phyloP scores from a whole-genome alignment of 2,797 vertebrate genomes.

The Catamblyrhynchus diadema region DNA sequence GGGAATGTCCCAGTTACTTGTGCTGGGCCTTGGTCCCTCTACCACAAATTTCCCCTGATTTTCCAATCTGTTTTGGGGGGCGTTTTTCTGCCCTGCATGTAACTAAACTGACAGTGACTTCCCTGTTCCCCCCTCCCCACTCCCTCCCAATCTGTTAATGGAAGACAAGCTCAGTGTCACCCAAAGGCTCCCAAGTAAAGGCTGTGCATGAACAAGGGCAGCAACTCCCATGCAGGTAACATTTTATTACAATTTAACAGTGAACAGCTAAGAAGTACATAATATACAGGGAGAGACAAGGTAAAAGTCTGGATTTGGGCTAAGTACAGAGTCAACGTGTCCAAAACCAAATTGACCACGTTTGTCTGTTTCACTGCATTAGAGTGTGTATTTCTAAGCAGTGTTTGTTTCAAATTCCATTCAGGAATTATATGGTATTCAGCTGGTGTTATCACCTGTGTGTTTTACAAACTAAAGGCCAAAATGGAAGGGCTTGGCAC shows the following conservation, averaged over 20 bases:
- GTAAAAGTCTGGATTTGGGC: neutral
- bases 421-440: neutral
- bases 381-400: neutral
- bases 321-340: accelerated
- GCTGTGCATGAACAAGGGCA: accelerated
- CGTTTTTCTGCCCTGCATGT: accelerated
- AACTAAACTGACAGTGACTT: neutral
- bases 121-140: neutral
- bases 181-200: neutral
- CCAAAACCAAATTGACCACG: neutral
- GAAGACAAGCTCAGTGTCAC: neutral
- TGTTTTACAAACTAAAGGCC: neutral
- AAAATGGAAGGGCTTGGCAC: neutral
- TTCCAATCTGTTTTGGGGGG: neutral
- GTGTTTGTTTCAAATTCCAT: neutral
- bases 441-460: neutral
- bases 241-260: neutral
- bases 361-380: neutral
- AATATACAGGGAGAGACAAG: accelerated
- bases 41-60: neutral
- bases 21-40: neutral
- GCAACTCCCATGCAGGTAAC: neutral
- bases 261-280: neutral
- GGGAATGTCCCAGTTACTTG: neutral
- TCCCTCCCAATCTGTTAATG: neutral